These are phyloP conservation scores for Antheraea pernyi DNA, from an alignment of 1,140 invertebrate species.

Conservation along the genomic window DNA sequence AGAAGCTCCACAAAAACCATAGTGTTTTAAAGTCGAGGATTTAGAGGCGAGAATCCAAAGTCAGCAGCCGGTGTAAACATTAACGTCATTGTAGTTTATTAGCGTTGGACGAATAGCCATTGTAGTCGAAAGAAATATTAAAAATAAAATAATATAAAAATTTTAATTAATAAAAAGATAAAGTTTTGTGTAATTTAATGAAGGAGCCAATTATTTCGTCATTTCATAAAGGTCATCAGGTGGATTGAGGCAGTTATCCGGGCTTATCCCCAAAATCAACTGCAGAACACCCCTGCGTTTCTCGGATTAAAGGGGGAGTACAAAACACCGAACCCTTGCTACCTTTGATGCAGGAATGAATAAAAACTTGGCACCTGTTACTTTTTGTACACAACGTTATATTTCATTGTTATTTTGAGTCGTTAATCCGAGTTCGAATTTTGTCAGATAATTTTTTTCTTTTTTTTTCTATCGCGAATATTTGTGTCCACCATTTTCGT, in stretches of 20 bases:
- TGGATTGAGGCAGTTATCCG: conserved; percentile 30
- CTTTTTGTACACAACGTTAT: conserved; percentile 4
- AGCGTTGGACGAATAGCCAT: too few species aligned
- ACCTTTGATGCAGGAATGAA: background rate
- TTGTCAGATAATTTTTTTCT: too few species aligned
- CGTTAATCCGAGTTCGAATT: too few species aligned
- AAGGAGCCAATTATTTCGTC: background rate
- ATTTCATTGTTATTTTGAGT: background rate
- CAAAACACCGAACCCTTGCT: conserved; percentile 1
- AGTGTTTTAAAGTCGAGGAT: too few species aligned
- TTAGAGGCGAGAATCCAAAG: too few species aligned
- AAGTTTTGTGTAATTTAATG: conserved; percentile 2
- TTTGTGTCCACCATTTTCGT: too few species aligned
- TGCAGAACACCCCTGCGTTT: conserved; percentile 1
- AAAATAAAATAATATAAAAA: background rate
- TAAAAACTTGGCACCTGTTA: conserved; percentile 13
- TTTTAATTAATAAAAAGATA: background rate
- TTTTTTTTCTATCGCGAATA: too few species aligned
- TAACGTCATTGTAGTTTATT: too few species aligned
- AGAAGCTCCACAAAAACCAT: too few species aligned
- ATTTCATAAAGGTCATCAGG: conserved; percentile 5
- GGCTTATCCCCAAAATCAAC: conserved; percentile 48
- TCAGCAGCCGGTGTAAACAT: too few species aligned
- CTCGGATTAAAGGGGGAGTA: background rate
- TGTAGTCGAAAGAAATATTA: background rate